These are phyloP conservation scores for Margarornis squamiger DNA, from an alignment of 2,797 vertebrate species.

Conservation along the genomic window DNA sequence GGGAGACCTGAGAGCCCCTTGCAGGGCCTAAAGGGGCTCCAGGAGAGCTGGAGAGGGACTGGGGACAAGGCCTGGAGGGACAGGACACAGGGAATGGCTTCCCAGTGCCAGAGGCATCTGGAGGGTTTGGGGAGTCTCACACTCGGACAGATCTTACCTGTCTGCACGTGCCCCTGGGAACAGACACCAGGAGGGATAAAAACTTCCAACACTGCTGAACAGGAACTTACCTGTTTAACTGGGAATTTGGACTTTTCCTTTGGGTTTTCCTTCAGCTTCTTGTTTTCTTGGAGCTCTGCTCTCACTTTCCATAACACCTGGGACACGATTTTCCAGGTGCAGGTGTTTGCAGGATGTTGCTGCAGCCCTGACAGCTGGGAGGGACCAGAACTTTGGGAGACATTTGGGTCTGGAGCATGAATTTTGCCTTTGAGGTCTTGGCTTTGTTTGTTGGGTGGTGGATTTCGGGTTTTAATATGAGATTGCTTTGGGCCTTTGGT, in stretches of 20 bases:
- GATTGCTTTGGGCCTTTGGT: background rate
- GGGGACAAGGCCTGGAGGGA: accelerated
- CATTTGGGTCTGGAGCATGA: accelerated
- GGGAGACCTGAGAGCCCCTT: background rate
- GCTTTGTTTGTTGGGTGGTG: background rate
- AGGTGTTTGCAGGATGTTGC: background rate
- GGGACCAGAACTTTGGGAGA: background rate
- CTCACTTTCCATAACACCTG: accelerated
- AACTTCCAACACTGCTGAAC: background rate
- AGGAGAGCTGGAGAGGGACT: background rate
- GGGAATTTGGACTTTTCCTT: background rate
- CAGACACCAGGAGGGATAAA: background rate
- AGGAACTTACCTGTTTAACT: accelerated
- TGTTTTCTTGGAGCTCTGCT: background rate
- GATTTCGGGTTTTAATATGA: background rate
- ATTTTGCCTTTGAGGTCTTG: background rate
- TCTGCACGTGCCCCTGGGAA: background rate
- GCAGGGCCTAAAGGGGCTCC: accelerated
- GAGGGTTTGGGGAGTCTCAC: background rate
- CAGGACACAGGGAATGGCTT: background rate
- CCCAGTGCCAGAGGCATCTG: background rate
- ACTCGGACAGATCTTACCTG: background rate
- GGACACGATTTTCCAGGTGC: background rate
- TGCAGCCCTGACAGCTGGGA: background rate
- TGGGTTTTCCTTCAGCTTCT: background rate